Conservation (phyloP, 2,113 vertebrate genomes). For the Myiozetetes cayanensis region DNA sequence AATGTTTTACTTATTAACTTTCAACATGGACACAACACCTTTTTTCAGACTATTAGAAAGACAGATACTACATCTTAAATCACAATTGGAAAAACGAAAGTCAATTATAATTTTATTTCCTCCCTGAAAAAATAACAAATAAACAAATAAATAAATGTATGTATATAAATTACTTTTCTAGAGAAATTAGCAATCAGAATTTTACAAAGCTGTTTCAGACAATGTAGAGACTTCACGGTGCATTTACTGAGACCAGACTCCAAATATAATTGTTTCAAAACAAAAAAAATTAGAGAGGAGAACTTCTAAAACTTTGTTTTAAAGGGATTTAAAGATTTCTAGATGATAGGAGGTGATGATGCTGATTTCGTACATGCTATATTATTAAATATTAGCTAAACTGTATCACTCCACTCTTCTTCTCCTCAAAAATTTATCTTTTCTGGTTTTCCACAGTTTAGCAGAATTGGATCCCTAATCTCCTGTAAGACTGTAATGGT, state of each 20-base stretch:
- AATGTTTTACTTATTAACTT: not conserved
- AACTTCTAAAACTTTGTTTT: not conserved
- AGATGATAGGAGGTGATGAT: not conserved
- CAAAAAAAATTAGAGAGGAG: not conserved
- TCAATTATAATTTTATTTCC: not conserved
- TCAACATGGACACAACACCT: not conserved
- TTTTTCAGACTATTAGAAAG: not conserved
- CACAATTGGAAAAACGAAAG: not conserved
- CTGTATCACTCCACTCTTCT: rapidly evolving
- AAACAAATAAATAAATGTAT: not conserved
- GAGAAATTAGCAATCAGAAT: not conserved
- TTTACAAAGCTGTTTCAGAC: not conserved
- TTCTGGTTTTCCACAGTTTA: not conserved
- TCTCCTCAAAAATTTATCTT: not conserved
- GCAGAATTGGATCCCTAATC: not conserved
- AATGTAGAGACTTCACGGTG: not conserved
- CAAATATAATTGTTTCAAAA: not conserved
- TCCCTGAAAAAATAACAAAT: not conserved
- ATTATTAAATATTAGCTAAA: not conserved
- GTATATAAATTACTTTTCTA: not conserved
- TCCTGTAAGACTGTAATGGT: not conserved
- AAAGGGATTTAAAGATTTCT: not conserved
- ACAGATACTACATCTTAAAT: not conserved
- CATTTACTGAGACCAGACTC: not conserved
- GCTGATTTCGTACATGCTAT: not conserved